phyloP scores from a whole-genome alignment of 1,140 invertebrate species.

The Drosophila lacteicornis region DNA sequence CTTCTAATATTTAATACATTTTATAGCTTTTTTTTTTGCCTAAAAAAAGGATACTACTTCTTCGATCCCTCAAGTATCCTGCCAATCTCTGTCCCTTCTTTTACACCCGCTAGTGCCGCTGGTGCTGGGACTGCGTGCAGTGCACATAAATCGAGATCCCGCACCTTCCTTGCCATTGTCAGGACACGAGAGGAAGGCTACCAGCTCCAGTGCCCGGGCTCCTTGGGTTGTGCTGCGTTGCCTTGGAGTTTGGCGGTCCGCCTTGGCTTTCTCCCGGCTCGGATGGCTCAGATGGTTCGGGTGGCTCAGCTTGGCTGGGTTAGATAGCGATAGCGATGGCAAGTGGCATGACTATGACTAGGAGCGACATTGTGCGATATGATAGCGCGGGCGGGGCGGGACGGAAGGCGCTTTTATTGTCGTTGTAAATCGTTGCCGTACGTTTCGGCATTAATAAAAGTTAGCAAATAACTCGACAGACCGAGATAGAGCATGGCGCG shows the following conservation, averaged over 20 bases:
- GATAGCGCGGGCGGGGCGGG: constrained; percentile 64
- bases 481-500: constrained; percentile 34
- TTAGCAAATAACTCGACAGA: constrained; percentile 82
- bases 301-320: constrained; percentile 48
- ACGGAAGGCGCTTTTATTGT: constrained; percentile 72
- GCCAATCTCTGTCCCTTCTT: background rate
- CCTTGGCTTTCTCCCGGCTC: constrained; percentile 9
- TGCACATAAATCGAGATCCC: constrained; percentile 83
- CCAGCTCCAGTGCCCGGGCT: constrained; percentile 34
- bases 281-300: constrained; percentile 15
- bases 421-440: constrained; percentile 83
- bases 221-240: constrained; percentile 28
- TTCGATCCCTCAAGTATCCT: constrained; percentile 6
- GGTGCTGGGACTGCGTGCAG: constrained; percentile 66
- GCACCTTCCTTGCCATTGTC: constrained; percentile 79
- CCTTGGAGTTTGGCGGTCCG: constrained; percentile 39
- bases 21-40: too few relatives aligned
- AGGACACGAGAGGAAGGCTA: constrained; percentile 61
- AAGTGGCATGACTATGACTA: constrained; percentile 78
- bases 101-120: constrained; percentile 15
- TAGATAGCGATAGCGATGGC: constrained; percentile 69
- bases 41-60: background rate
- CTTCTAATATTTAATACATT: background rate
- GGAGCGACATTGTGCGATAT: constrained; percentile 81
- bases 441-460: constrained; percentile 84